These are phyloP conservation scores for Burhinus oedicnemus DNA, from an alignment of 2,113 vertebrate genomes.

Conservation along the genomic window DNA sequence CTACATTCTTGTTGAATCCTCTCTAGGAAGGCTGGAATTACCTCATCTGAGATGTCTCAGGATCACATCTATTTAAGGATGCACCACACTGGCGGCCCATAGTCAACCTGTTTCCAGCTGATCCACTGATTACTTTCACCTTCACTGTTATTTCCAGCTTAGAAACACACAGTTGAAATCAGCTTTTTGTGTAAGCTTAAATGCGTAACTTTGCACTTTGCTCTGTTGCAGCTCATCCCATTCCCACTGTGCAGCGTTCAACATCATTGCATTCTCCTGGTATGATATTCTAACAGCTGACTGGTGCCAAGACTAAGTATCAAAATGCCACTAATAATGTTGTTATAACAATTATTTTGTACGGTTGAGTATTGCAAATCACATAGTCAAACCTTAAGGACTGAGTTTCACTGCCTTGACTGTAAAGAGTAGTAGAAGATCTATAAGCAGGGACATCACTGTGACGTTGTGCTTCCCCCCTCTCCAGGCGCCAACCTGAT, in stretches of 20 bases:
- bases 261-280: neutral
- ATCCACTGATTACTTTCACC: slow-evolving; percentile 4
- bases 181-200: neutral
- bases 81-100: neutral
- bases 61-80: neutral
- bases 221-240: neutral
- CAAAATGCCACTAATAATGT: neutral
- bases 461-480: no score
- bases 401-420: neutral
- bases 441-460: neutral
- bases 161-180: neutral
- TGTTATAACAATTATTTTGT: neutral
- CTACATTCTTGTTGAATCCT: neutral
- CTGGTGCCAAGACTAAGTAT: neutral
- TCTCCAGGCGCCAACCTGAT: no score
- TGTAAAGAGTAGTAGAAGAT: neutral
- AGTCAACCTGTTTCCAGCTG: slow-evolving; percentile 8
- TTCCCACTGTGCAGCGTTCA: neutral
- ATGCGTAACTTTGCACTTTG: neutral
- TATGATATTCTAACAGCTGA: neutral
- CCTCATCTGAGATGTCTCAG: neutral
- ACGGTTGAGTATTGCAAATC: neutral
- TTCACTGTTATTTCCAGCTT: neutral
- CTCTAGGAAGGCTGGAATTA: slow-evolving; percentile 2
- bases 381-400: neutral